Base-by-base conservation (phyloP, 2,113 vertebrate genomes). In the Chionodraco myersi region DNA sequence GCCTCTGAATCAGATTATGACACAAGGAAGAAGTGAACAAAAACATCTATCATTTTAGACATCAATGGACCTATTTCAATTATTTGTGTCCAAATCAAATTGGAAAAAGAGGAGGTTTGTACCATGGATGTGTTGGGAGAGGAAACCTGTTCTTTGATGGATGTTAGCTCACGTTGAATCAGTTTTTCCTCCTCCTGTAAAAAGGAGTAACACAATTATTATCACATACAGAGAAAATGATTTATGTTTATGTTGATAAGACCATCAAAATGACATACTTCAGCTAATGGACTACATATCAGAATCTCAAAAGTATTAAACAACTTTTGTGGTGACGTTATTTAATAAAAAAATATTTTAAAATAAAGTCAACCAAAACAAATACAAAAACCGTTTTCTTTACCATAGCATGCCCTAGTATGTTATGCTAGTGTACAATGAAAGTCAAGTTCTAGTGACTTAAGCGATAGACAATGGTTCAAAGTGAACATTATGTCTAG, bases 151-250 rank as follows among this genome's bases (percentile, higher is more conserved):
- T 95, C 95, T 94, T 98, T 99, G 85, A 99, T 94, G 49, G 89
- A 95, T 62, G 67, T 88, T 44, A 99, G 85, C 3, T 99, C 98
- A 86, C 96, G 96, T 51, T 97, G 96, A 77, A 99, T 97, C 80
- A 99, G 90, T 60, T 97, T 99, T 86, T 99, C 97, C 91, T 99
- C 98, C 54, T 99, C 98, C 98, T 99, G 76, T 52, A 76, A 0
- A 0, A 74, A 66, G 1, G 34, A 52, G 4, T 72, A 83, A 64
- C 16, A 81, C 0, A 72, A 44, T 56, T 9, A 14, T 45, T 3
- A 74, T 45, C 0, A 56, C 59, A 74, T 12, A 23, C 2, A 30
- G 5, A 48, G 5, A 18, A 48, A 14, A 30, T n/a, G 48, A 16
- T 45, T 41, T 54, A n/a, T n/a, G n/a, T 30, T 26, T 13, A 44